These are phyloP conservation scores for Diaperis boleti DNA, from an alignment of 2,888 invertebrate genomes.

Conservation along the genomic window DNA sequence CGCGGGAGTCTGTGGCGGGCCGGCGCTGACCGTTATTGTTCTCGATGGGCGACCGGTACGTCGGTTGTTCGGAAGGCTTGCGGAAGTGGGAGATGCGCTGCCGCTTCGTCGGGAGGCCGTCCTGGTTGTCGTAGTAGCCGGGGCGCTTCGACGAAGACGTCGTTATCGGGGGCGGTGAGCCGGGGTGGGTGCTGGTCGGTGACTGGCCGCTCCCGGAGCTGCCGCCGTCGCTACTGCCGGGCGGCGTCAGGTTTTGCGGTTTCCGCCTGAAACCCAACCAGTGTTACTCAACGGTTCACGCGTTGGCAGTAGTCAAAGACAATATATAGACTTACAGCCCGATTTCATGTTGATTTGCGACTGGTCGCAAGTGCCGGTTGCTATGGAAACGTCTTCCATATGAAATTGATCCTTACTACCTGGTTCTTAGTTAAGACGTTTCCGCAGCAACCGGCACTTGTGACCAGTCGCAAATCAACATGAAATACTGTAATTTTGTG, in stretches of 20 bases:
- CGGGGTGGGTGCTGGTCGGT: constrained; percentile 79
- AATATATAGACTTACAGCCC: too few relatives aligned
- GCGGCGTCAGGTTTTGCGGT: constrained; percentile 91
- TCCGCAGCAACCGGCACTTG: too few relatives aligned
- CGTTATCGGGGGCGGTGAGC: constrained; percentile 76
- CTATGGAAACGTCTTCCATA: too few relatives aligned
- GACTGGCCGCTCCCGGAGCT: constrained; percentile 85
- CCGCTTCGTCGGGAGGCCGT: constrained; percentile 77
- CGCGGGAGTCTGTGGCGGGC: constrained; percentile 64
- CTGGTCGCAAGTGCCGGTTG: too few relatives aligned
- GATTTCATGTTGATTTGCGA: too few relatives aligned
- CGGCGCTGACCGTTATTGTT: constrained; percentile 62
- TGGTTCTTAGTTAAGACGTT: too few relatives aligned
- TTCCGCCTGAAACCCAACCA: constrained; percentile 75
- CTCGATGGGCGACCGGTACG: constrained; percentile 61
- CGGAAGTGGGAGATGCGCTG: constrained; percentile 89
- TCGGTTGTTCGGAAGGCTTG: constrained; percentile 68
- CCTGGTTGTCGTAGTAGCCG: constrained; percentile 72
- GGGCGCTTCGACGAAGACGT: constrained; percentile 71
- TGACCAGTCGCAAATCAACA: too few relatives aligned
- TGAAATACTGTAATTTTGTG: too few relatives aligned
- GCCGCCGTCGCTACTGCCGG: constrained; percentile 85
- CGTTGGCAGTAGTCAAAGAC: too few relatives aligned
- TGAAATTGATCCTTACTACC: too few relatives aligned
- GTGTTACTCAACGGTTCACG: too few relatives aligned